Conservation (phyloP, 2,113 vertebrate genomes). For the Psettodes erumei region DNA sequence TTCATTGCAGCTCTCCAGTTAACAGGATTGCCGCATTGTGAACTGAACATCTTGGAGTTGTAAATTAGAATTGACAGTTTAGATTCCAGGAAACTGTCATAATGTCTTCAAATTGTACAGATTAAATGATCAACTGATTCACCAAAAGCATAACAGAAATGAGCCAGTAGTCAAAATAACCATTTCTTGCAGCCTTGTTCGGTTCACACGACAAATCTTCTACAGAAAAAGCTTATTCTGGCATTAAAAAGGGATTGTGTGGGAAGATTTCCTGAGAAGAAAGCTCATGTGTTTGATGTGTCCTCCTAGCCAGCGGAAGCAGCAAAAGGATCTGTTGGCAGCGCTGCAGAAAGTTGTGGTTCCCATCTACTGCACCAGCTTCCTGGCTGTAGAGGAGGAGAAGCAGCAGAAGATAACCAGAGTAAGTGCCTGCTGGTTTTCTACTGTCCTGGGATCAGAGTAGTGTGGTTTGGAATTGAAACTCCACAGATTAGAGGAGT, state of each 20-base stretch:
- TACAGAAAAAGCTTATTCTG: not conserved
- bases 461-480: not conserved
- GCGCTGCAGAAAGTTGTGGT: conserved; percentile 98
- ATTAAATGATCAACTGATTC: not conserved
- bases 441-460: not conserved
- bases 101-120: not conserved
- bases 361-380: conserved; percentile 98
- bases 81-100: not conserved
- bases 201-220: not conserved
- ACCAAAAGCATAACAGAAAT: not conserved
- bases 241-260: not conserved
- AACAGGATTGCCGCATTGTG: not conserved
- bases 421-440: conserved; percentile 72
- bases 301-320: conserved; percentile 91
- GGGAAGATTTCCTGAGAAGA: not conserved
- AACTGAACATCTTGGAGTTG: not conserved
- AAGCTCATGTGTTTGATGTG: not conserved
- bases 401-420: conserved; percentile 98
- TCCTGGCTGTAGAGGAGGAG: conserved; percentile 96
- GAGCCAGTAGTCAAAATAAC: not conserved
- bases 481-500: too few relatives aligned
- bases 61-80: not conserved
- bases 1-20: not conserved
- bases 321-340: conserved; percentile 94
- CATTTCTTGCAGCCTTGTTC: not conserved